Conservation (phyloP, 2,888 invertebrate species). For the Steinernema carpocapsae region DNA sequence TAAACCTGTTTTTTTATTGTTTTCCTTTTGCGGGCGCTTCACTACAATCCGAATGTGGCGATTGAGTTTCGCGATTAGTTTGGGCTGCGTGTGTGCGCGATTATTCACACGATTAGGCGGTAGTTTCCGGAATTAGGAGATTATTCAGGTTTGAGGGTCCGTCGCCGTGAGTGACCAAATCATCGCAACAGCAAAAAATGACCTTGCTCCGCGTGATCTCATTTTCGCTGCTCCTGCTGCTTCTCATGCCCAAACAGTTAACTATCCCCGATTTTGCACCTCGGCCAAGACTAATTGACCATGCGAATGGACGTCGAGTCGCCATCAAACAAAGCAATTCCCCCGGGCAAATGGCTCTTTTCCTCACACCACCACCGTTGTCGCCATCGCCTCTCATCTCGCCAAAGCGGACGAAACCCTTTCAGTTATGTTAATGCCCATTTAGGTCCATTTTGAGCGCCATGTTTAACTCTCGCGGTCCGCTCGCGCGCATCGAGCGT, state of each 20-base stretch:
- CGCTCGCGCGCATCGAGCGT: not conserved
- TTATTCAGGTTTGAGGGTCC: not conserved
- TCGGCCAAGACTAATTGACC: conserved; percentile 3
- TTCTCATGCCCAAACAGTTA: not conserved
- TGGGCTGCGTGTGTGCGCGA: no score
- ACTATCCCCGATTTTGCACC: conserved; percentile 6
- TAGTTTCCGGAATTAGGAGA: not conserved
- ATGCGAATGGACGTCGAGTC: conserved; percentile 1
- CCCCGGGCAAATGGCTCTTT: conserved; percentile 12
- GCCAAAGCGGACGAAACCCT: not conserved
- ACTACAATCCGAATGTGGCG: not conserved
- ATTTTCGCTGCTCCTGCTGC: not conserved
- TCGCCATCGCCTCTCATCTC: not conserved
- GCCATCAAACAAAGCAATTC: conserved; percentile 27
- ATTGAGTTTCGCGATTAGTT: no score
- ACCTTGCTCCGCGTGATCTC: not conserved
- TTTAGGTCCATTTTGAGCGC: not conserved
- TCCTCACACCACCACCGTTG: conserved; percentile 18
- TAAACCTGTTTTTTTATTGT: conserved; percentile 30
- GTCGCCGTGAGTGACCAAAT: no score
- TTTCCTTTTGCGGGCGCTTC: not conserved
- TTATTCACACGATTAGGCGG: conserved; percentile 9
- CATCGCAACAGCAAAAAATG: not conserved
- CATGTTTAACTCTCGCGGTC: not conserved
- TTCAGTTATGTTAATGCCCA: not conserved